Base-by-base conservation (phyloP, 2,888 invertebrate genomes). In the Ectemnius continuus region DNA sequence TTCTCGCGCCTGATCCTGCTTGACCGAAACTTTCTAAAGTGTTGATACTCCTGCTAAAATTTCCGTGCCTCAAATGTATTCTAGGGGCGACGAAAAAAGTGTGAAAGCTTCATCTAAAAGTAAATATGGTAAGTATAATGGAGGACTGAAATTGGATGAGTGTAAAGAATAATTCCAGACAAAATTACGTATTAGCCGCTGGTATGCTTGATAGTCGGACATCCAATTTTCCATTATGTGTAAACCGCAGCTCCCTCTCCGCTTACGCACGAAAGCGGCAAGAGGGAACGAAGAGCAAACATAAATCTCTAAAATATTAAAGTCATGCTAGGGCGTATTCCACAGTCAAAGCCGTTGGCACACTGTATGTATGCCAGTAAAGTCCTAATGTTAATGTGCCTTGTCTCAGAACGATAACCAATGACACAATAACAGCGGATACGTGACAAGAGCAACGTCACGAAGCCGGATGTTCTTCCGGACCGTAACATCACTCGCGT, bases 401-500 rank as follows among this genome's bases (percentile, higher is more conserved):
- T 36, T 36, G 11, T 36, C 36, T 8, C 36, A 36, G 36, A 11
- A 36, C 36, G 36, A 36, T 36, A 36, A 36, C 8, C 36, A 36
- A 11, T 36, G 36, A 11, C 36, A 36, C 5, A 36, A 36, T 52
- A 52, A 52, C 52, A 52, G 13, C 16, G 52, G 6, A 52, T 16
- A 52, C 52, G 52, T 52, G 52, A 52, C 52, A 52, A 52, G 8
- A 69, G 70, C 69, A 47, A 70, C 61, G 16, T 3, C 26, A 28
- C 57, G 62, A 65, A 36, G 8, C 36, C 0, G 36, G 11, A 36
- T 11, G 11, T 11, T 23, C 2, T 36, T 11, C 8, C 36, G 36
- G 2, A 36, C 8, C 6, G 1, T 36, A 36, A 11, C 36, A 36
- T 36, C 36, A 11, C 36, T 11, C 0, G 11, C 11, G 8, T 36